Base-by-base conservation (phyloP, 2,797 vertebrate species). In the Dicrostonyx torquatus region DNA sequence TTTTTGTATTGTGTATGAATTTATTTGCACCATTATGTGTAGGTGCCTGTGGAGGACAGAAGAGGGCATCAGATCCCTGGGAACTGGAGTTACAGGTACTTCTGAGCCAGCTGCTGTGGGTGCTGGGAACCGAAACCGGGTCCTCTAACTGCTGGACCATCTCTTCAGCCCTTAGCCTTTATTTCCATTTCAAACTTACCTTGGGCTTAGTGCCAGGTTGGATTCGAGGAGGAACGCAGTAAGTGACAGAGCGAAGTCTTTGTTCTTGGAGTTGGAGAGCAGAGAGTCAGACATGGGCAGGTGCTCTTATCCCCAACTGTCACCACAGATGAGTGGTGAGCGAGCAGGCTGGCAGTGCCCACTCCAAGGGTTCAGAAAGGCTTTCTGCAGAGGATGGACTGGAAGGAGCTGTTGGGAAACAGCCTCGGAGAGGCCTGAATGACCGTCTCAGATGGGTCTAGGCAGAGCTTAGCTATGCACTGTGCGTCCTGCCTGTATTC, bases 241-340 rank as follows among this genome's bases (percentile, higher is more conserved):
- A 50, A 72, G 8, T 6, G 26, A 0, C 9, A 37, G 48, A 40
- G 29, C 72, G 73, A n/a, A 18, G 20, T 43, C 34, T 80, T 86
- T 68, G 43, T 48, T 1, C 15, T 43, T 40, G 66, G 48, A 24
- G 13, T 4, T n/a, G 40, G 64, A 60, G 22, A 22, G 40, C 31
- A 75, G 60, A 72, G 11, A 95, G 37, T 50, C 40, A 60, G 43
- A 22, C 3, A 2, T 22, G 66, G 66, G 62, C 55, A 43, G 58
- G 31, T 6, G 29, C 18, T 75, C 37, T 0, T 48, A 18, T 12
- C 24, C 2, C 1, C 0, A 2, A 37, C n/a, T 7, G 4, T 18
- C 0, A 53, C 58, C 58, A 7, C 3, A 17, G 53, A 31, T 12
- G 12, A 95, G 70, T 40, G 29, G 26, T 17, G 5, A 9, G 37